Evolutionary conservation across 2,113 vertebrate species (phyloP), one percentile per base, ranked within the genome.

Genomic region (Empidonax traillii): DNA sequence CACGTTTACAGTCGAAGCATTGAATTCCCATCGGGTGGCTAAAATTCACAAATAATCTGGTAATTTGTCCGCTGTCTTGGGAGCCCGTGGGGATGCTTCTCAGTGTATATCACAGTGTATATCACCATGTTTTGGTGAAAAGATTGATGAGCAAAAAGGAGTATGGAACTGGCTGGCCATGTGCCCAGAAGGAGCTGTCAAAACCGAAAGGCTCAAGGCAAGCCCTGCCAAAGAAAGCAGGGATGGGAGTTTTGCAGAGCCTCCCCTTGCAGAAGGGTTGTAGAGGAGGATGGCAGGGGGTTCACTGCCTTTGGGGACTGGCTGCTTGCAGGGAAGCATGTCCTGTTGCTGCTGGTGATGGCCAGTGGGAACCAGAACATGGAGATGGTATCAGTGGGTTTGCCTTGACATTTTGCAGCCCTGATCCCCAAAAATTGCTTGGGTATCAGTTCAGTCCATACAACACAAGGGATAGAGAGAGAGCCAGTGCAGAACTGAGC

Each of bases 1-100:
- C 94, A 93, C 91, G 35, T 97, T 95, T 97, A 96, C 93, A 96
- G 96, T 77, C 35, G 67, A 71, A 96, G 86, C 90, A 33, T 47
- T 52, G 94, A 94, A 95, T 96, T 94, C 96, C 95, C 89, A 87
- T 96, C 49, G 82, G 93, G 94, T 15, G 25, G 80, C 92, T 96
- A 91, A 96, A 96, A 97, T 96, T 94, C 93, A 94, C 94, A 95
- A 97, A 97, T 97, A 96, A 97, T 96, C 96, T 94, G 96, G 91
- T 94, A 89, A 97, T 97, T 96, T 96, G 94, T 97, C 73, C 39
- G 6, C 92, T 94, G 95, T 87, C 89, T 87, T 5, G 68, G 89
- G 85, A 95, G 80, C 94, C 94, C 31, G 0, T 41, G 78, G 95
- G 93, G 96, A 92, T 8, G 6, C 78, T 81, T 84, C 86, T 94